Evolutionary conservation across 1,140 invertebrate species (phyloP), one percentile per base, ranked within the genome.

Genomic region (Sarcophaga bullata): DNA sequence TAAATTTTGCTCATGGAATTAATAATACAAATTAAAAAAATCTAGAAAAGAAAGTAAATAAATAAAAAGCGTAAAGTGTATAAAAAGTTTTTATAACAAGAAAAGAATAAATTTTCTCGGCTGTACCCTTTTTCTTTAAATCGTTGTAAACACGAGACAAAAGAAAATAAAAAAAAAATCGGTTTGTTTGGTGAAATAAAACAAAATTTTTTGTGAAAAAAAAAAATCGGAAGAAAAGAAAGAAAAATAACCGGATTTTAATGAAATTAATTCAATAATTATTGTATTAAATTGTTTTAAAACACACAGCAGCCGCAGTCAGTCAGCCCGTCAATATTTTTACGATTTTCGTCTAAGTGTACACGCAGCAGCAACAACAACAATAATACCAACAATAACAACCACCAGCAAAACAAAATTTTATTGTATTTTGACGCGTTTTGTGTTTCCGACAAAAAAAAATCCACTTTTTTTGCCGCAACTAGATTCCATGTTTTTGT

Each of bases 351-450:
- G n/a, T n/a, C n/a, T n/a, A n/a, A n/a, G n/a, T 47, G 48, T 48
- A 73, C 46, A 3, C 37, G 11, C 13, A 49, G 5, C 47, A 48
- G n/a, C n/a, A n/a, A 37, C 17, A 76, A 78, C 13, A 49, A 1
- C 47, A 49, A 48, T 4, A 37, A 46, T 11, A 76, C 52, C 4
- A 49, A 50, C 8, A 25, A 78, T 15, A n/a, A 13, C 73, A 37
- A 37, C 25, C 25, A 37, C 25, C 52, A 54, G 15, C 52, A 54
- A 54, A 54, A 72, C n/a, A 19, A 72, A 17, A 25, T 8, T 9
- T 25, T 19, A 25, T 72, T 72, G 8, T 72, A 25, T 19, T 72
- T 76, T 78, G 75, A 78, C 48, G 48, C 75, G 75, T 78, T 78
- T 48, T 78, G 75, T 76, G 73, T 72, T 17, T 72, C 49, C 75